Evolutionary conservation across 2,888 invertebrate genomes (phyloP), one percentile per base, ranked within the genome.

Genomic region (Drosophila testacea): DNA sequence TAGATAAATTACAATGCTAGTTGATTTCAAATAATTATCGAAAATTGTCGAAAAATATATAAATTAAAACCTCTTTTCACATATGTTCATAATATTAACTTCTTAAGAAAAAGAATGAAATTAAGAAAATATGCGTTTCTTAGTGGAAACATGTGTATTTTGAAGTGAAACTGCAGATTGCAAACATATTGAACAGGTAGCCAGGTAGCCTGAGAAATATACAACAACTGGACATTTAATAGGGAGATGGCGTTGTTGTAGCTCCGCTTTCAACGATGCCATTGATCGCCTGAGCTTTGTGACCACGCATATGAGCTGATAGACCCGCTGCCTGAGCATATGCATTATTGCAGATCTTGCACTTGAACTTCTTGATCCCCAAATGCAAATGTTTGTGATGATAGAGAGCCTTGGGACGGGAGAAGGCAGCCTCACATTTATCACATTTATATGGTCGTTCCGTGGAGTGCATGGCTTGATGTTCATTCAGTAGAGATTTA

Each of bases 261-360:
- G 39, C n/a, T 7, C 36, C 10, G 0, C 5, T 30, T n/a, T 64
- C 74, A 11, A 4, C 50, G 7, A 63, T 51, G 22, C 57, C 73
- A 44, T 50, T 69, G 28, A 52, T 16, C 6, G 60, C 47, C 56
- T 88, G 81, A 4, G 79, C 66, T 47, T 88, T 91, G 62, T 83
- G 83, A 11, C 57, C 57, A 5, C 91, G 87, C 91, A 91, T 91
- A 69, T 91, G 91, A 6, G 90, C 91, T 11, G 92, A 90, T 1
- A 91, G 72, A 2, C 93, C 93, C 16, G 91, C 91, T 54, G 87
- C 83, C 74, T 91, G 91, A 5, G 90, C 88, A 64, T 90, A 91
- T 0, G 90, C 85, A 57, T 90, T 90, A 4, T 83, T 84, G 22
- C 91, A 91, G 30, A 90, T 79, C 57, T 89, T 89, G 64, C 88